Percentiles rank a stretch among this genome's conserved stretches.
These are phyloP conservation scores for Pipistrellus pygmaeus DNA, from an alignment of 2,797 vertebrate genomes.

Conservation along the genomic window DNA sequence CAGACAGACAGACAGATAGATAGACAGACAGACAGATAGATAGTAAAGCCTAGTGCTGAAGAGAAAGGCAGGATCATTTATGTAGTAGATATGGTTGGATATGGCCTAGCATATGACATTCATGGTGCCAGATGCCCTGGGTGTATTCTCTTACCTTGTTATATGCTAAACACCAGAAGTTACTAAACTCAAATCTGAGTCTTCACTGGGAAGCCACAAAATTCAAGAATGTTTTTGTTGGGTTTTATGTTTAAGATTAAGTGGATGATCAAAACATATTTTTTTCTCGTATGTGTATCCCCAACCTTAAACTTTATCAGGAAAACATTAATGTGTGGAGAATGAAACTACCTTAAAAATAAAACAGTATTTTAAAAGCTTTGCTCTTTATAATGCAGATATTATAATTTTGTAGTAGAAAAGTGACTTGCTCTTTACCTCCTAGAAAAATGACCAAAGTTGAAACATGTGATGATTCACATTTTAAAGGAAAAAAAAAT, in stretches of 20 bases:
- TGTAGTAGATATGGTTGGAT: not conserved
- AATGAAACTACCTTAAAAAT: not conserved
- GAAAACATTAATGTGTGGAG: not conserved
- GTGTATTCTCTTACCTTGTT: not conserved
- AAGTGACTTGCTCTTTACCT: slow-evolving; percentile 20
- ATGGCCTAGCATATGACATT: not conserved
- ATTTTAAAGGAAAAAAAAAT: not conserved
- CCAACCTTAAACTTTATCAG: not conserved
- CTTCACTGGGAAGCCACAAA: slow-evolving; percentile 15
- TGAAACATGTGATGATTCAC: not conserved
- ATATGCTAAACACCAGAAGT: not conserved
- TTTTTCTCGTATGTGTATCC: not conserved
- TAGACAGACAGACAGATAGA: not conserved
- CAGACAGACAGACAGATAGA: not conserved
- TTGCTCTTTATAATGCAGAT: not conserved
- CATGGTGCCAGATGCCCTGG: not conserved
- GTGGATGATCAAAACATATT: not conserved
- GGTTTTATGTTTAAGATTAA: slow-evolving; percentile 22
- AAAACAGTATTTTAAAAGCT: slow-evolving; percentile 14
- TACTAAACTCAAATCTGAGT: not conserved
- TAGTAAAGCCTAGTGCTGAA: not conserved
- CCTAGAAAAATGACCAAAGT: not conserved
- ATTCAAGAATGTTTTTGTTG: slow-evolving; percentile 10
- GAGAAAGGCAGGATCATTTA: not conserved
- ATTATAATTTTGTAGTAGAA: not conserved